A percentile compares a stretch with the other conserved stretches of the same genome.
Conservation (phyloP, 2,888 invertebrate genomes). For the Oasisia sp. region DNA sequence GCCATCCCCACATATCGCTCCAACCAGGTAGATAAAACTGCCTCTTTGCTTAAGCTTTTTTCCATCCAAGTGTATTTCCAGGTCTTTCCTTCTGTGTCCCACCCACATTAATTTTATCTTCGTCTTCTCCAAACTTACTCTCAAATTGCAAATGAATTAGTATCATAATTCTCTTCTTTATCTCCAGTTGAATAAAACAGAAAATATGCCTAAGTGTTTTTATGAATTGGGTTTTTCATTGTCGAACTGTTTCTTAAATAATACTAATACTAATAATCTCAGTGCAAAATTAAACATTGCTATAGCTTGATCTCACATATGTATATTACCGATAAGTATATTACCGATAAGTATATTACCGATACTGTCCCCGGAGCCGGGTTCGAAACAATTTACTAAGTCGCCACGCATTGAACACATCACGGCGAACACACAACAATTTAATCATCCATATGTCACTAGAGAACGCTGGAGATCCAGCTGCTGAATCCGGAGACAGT, state of each 20-base stretch:
- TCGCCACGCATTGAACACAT: neutral
- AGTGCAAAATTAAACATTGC: neutral
- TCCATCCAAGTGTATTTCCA: too few relatives aligned
- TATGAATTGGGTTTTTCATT: too few relatives aligned
- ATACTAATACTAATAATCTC: neutral
- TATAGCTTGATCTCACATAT: neutral
- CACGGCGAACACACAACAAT: neutral
- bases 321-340: neutral
- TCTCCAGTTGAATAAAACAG: neutral
- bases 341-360: neutral
- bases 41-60: too few relatives aligned
- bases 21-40: too few relatives aligned
- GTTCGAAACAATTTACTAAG: constrained; percentile 6
- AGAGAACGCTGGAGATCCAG: neutral
- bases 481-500: neutral
- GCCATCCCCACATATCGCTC: too few relatives aligned
- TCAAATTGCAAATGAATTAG: neutral
- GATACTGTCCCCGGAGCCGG: neutral
- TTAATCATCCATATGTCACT: neutral
- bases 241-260: neutral
- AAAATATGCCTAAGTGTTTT: too few relatives aligned
- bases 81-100: too few relatives aligned
- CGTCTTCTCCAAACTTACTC: neutral
- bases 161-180: neutral
- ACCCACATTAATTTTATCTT: too few relatives aligned